Evolutionary conservation across 2,888 invertebrate species (phyloP), one percentile per base, ranked within the genome.

Genomic region (Gandaritis pyraliata): DNA sequence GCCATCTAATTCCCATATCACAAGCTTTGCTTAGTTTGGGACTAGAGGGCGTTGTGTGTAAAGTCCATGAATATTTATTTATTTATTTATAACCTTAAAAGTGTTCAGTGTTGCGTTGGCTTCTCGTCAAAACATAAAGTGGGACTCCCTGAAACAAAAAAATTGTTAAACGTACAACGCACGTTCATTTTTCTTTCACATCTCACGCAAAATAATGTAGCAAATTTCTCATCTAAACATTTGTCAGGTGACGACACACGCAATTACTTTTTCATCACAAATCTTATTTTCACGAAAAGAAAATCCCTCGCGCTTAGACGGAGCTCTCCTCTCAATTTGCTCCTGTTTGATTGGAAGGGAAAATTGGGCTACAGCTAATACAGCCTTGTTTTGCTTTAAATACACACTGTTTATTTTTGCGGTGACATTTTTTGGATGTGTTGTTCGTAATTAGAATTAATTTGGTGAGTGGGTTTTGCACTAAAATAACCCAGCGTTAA

Each of bases 151-250:
- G n/a, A 38, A n/a, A 2, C 13, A 41, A 15, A 43, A 2, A 15
- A 1, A 15, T 43, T 7, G 43, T 8, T 16, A 16, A 16, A 11
- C 10, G 10, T 16, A 96, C 96, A 74, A 95, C 95, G 59, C 94
- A 94, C 82, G 85, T 73, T 79, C 45, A 46, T 57, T 59, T 55
- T 43, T 15, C 29, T 10, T 52, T 38, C 5, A 45, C 46, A 55
- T 54, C 16, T 49, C 45, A 39, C 23, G 23, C 33, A 18, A 72
- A 69, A 70, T 72, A 69, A 46, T 51, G 64, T 73, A 65, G 54
- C 60, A 52, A 65, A 64, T 66, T 65, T 72, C 63, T 70, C 80
- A 81, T 83, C 80, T 81, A 81, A 85, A 80, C 79, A 80, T 78
- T 81, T 82, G 81, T 80, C 82, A 80, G 78, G 75, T 74, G 76